phyloP scores from a whole-genome alignment of 2,888 invertebrate species.

The Morinoia aosen region DNA sequence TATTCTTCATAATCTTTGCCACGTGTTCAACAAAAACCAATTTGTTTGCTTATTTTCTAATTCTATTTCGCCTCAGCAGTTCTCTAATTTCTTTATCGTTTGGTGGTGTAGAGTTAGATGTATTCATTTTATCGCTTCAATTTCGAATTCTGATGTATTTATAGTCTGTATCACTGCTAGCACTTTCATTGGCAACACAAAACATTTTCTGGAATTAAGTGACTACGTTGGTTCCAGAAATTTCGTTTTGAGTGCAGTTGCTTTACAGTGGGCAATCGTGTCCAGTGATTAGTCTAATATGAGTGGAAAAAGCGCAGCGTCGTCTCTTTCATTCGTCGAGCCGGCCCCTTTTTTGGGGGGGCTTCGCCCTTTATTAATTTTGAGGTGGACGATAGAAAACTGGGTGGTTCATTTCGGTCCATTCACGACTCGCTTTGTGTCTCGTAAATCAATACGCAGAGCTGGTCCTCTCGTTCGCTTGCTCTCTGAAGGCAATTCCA shows the following conservation, averaged over 20 bases:
- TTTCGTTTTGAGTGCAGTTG: conserved; percentile 1
- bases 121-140: not conserved
- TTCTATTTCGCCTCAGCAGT: not conserved
- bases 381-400: conserved; percentile 31
- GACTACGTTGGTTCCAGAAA: not conserved
- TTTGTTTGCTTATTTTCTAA: too few relatives aligned
- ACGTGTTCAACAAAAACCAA: too few relatives aligned
- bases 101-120: not conserved
- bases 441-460: conserved; percentile 41
- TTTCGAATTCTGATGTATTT: not conserved
- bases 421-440: conserved; percentile 50
- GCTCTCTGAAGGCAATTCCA: conserved; percentile 12
- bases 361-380: conserved; percentile 21
- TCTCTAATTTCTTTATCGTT: not conserved
- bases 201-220: not conserved
- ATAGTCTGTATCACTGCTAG: too few relatives aligned
- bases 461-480: conserved; percentile 5
- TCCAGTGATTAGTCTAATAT: conserved; percentile 12
- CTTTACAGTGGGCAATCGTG: not conserved
- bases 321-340: not conserved
- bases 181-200: not conserved
- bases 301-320: not conserved
- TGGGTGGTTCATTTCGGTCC: conserved; percentile 32
- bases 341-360: not conserved
- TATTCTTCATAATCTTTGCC: too few relatives aligned